Conservation (phyloP, 1,140 invertebrate genomes). For the Lineus longissimus region DNA sequence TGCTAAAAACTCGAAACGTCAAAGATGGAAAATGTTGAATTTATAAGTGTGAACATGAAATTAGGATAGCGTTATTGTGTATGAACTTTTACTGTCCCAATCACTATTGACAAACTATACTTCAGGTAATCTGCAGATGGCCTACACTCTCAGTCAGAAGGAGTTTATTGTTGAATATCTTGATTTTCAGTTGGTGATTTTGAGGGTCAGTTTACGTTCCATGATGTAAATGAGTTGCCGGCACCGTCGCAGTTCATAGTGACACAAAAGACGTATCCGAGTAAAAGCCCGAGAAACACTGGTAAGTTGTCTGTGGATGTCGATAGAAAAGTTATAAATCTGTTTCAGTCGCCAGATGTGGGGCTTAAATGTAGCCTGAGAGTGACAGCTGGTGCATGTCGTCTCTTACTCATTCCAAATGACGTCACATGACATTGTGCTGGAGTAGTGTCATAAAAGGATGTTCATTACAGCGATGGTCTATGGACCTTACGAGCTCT, state of each 20-base stretch:
- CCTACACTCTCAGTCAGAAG: background rate
- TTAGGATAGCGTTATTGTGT: too few relatives aligned
- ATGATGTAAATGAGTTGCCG: conserved; percentile 1
- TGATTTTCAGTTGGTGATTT: background rate
- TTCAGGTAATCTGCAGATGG: background rate
- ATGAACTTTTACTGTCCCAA: background rate
- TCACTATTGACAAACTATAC: background rate
- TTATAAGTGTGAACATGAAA: too few relatives aligned
- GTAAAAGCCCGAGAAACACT: background rate
- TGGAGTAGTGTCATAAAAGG: too few relatives aligned
- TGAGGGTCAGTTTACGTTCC: background rate
- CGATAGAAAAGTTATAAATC: too few relatives aligned
- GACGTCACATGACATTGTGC: too few relatives aligned
- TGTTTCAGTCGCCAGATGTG: too few relatives aligned
- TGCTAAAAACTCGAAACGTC: background rate
- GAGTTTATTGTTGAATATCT: background rate
- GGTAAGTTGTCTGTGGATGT: background rate
- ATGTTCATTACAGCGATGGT: too few relatives aligned
- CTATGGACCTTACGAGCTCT: too few relatives aligned
- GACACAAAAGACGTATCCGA: background rate
- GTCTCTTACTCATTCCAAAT: too few relatives aligned
- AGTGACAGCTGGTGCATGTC: too few relatives aligned
- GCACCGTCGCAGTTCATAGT: background rate
- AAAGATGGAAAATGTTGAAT: too few relatives aligned
- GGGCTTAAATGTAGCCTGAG: too few relatives aligned